Base-by-base conservation (phyloP, 2,113 vertebrate species). In the Anolis sagrei region DNA sequence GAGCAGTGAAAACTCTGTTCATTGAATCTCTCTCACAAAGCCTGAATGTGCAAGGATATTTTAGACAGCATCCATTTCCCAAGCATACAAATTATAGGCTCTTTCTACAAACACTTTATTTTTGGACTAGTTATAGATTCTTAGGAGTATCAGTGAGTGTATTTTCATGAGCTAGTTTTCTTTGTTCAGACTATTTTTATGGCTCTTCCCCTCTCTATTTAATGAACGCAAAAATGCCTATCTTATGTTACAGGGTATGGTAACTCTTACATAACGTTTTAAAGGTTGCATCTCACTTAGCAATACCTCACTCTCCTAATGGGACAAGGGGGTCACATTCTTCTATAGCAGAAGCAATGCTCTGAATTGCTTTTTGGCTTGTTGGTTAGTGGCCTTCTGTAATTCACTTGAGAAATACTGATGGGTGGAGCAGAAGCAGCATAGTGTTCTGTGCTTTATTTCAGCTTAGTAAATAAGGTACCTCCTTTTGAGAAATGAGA, bases 1-100 rank as follows among this genome's bases (percentile, higher is more conserved):
- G 75, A 88, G 82, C 74, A 77, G 70, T 86, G 74, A 94, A 94
- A 93, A 68, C 39, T 70, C 29, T 85, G 39, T 93, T 88, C 91
- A 90, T 88, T 90, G 89, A 93, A 88, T 90, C 79, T 88, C 93
- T 66, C 54, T 48, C 81, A 78, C 92, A 54, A 32, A 49, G 7
- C 0, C 21, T 48, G n/a, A 74, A 74, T 11, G 34, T 66, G 49
- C 61, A 68, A 54, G 19, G 62, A 16, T 75, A 76, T 19, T 49
- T 74, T 68, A 48, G 48, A 18, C 36, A 74, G 34, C 34, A n/a
- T 68, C 34, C 18, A 25, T 39, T 29, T 9, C 29, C 25, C n/a
- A 58, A 44, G 34, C 34, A 27, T 11, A 13, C 23, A 84, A 10
- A 84, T 51, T 54, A 51, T 51, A 36, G 34, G 18, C 18, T 76